These are phyloP conservation scores for Hippolais icterina DNA, from an alignment of 2,113 vertebrate genomes.

Conservation along the genomic window DNA sequence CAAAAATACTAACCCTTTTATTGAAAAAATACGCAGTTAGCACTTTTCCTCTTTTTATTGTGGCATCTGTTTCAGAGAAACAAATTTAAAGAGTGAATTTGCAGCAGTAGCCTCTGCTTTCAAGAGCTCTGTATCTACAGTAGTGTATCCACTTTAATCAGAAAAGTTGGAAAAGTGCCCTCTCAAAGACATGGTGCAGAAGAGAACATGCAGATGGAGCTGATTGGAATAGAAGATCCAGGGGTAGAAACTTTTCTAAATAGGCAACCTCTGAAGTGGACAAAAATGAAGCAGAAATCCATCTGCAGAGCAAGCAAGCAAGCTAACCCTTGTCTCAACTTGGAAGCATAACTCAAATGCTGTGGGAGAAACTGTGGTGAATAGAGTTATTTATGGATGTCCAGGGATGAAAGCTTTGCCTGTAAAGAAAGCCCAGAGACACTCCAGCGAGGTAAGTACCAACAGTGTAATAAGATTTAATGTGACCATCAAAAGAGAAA, in stretches of 20 bases:
- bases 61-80: slow-evolving; percentile 12
- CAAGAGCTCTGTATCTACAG: background rate
- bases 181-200: background rate
- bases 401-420: slow-evolving; percentile 45
- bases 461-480: slow-evolving; percentile 63
- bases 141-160: background rate
- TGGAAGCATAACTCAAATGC: slow-evolving; percentile 30
- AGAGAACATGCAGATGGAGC: background rate
- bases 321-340: slow-evolving; percentile 54
- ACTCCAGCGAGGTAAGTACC: slow-evolving; percentile 33
- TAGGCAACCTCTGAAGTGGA: slow-evolving; percentile 31
- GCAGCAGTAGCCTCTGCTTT: background rate
- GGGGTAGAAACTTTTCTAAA: background rate
- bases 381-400: slow-evolving; percentile 55
- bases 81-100: background rate
- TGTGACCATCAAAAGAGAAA: slow-evolving; percentile 61
- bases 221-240: slow-evolving; percentile 23
- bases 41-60: slow-evolving; percentile 25
- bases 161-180: background rate
- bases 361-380: background rate
- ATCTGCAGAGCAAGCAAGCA: slow-evolving; percentile 58
- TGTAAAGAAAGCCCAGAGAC: slow-evolving; percentile 59
- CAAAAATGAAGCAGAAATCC: slow-evolving; percentile 58
- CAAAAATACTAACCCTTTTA: slow-evolving; percentile 8
- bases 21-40: slow-evolving; percentile 26